Conservation (phyloP, 2,113 vertebrate genomes). For the Syngnathoides biaculeatus region DNA sequence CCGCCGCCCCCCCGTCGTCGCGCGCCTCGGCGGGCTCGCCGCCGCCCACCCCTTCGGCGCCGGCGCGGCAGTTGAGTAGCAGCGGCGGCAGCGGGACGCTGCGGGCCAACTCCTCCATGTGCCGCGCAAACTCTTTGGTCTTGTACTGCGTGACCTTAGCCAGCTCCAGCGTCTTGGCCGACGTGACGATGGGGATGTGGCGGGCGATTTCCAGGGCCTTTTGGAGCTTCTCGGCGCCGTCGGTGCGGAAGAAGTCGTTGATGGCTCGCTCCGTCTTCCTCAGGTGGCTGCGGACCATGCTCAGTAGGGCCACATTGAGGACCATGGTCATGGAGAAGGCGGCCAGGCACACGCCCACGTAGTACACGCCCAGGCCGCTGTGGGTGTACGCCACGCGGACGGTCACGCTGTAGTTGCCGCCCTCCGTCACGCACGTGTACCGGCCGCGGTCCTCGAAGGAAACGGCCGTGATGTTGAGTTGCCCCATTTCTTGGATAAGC, state of each 20-base stretch:
- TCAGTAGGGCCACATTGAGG: constrained; percentile 86
- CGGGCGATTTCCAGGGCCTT: constrained; percentile 95
- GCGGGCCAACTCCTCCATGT: constrained; percentile 91
- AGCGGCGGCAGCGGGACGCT: constrained; percentile 91
- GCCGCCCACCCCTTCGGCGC: constrained; percentile 68
- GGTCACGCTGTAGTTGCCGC: constrained; percentile 78
- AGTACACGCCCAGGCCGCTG: constrained; percentile 88
- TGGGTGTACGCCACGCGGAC: constrained; percentile 84
- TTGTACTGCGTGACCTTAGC: constrained; percentile 89
- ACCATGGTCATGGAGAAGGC: constrained; percentile 87
- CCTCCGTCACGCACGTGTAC: constrained; percentile 77
- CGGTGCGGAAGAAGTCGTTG: constrained; percentile 93
- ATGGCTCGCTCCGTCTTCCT: constrained; percentile 89
- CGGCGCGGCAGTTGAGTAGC: constrained; percentile 83
- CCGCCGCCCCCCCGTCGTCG: constrained; percentile 9
- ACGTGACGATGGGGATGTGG: constrained; percentile 90
- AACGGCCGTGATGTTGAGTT: constrained; percentile 85
- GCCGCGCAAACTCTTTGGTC: constrained; percentile 91
- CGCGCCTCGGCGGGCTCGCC: constrained; percentile 50
- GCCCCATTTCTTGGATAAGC: constrained; percentile 69
- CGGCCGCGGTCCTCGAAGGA: constrained; percentile 85
- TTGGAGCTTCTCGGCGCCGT: constrained; percentile 92
- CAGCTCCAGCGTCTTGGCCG: constrained; percentile 86
- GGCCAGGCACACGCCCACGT: constrained; percentile 85
- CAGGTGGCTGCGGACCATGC: constrained; percentile 93